Base-by-base conservation (phyloP, 2,113 vertebrate species). In the Esox niger region DNA sequence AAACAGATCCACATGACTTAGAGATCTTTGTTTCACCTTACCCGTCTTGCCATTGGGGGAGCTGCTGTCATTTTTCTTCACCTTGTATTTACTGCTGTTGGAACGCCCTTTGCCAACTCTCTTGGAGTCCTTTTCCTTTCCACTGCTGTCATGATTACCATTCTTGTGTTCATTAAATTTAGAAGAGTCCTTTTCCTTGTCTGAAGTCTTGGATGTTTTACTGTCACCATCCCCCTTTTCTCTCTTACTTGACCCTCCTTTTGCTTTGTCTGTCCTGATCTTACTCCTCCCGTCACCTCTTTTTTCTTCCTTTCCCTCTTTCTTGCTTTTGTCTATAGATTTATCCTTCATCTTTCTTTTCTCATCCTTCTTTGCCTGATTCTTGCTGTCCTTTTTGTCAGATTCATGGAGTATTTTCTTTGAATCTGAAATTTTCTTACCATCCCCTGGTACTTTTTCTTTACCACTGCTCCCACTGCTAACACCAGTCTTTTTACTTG, bases 1-100 rank as follows among this genome's bases (percentile, higher is more conserved):
- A 6, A 99, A 99, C 68, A 99, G 90, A 56, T 98, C 97, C 0
- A 83, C 92, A 0, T 98, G 97, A 73, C 95, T 98, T 69, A 98
- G 38, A 15, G 88, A 88, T 73, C 59, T 79, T 47, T 84, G 88
- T 73, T 93, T 95, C 43, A 75, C 33, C 71, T 83, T 62, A 0
- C 8, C 29, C 64, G 30, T 66, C 78, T 65, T 75, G 58, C 66
- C 73, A 11, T 75, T 68, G 3, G 68, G 68, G 0, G 71, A 75
- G 74, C 63, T 57, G 7, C 58, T 47, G 20, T 55, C 75, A 52
- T 66, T 83, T 68, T 82, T 88, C 52, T 80, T 89, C 11, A 78
- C 80, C 74, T 82, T 86, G 49, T 64, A 76, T 76, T 85, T 87
- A 1, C 76, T 35, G 2, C 61, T 77, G 66, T 84, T 88, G 29